Evolutionary conservation across 2,888 invertebrate genomes (phyloP).

Genomic region (Apantesis nais): DNA sequence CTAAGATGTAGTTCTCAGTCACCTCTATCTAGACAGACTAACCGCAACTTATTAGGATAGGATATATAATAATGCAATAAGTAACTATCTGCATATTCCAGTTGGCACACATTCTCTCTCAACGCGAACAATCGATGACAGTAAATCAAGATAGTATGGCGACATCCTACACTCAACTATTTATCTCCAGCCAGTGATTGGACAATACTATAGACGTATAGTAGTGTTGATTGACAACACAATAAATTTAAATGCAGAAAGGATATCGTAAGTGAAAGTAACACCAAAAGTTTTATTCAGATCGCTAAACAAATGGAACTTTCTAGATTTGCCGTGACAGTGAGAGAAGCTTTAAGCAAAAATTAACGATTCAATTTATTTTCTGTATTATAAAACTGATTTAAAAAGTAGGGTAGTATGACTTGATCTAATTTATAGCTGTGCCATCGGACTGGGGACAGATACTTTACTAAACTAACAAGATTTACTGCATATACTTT

Average conservation of each 20-base stretch:
- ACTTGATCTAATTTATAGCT: not conserved
- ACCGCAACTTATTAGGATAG: not conserved
- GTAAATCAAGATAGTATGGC: not conserved
- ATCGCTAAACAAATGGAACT: constrained; percentile 22
- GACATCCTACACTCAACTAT: not conserved
- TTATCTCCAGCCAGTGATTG: not conserved
- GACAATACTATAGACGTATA: constrained; percentile 8
- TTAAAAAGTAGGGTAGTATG: not conserved
- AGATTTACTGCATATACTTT: not conserved
- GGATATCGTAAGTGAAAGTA: constrained; percentile 32
- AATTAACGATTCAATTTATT: not conserved
- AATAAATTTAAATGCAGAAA: constrained; percentile 41
- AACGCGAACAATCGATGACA: not conserved
- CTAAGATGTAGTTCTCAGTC: not conserved
- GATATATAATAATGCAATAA: not conserved
- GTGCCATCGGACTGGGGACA: not conserved
- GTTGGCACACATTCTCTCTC: not conserved
- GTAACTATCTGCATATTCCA: not conserved
- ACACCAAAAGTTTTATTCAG: constrained; percentile 23
- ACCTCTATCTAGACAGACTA: not conserved
- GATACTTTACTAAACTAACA: not conserved
- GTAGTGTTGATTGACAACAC: constrained; percentile 13
- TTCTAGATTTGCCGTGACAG: constrained; percentile 20
- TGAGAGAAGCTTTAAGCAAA: not conserved
- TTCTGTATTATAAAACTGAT: not conserved